A percentile compares a stretch with the other conserved stretches of the same genome.
Conservation (phyloP, 2,113 vertebrate species). For the Telmatochromis sp. region DNA sequence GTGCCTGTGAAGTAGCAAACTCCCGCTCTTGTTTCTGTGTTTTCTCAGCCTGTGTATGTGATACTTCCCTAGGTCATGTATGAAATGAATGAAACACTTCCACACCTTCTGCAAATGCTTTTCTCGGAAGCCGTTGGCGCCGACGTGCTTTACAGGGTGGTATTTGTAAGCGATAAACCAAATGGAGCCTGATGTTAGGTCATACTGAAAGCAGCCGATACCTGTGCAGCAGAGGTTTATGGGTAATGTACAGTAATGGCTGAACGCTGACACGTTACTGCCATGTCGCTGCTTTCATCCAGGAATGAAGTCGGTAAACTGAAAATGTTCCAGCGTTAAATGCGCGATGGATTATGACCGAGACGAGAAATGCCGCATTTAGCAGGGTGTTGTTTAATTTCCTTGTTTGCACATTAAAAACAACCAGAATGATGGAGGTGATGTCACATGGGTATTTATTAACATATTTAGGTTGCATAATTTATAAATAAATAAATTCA, state of each 20-base stretch:
- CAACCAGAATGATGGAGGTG: not conserved
- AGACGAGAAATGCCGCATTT: not conserved
- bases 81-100: not conserved
- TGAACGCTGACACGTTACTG: not conserved
- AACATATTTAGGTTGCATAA: not conserved
- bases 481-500: too few relatives aligned
- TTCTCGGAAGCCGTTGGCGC: not conserved
- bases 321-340: not conserved
- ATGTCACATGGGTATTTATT: not conserved
- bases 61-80: not conserved
- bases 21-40: not conserved
- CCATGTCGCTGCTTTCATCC: not conserved
- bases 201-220: not conserved
- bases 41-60: not conserved
- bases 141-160: not conserved
- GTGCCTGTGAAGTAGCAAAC: not conserved
- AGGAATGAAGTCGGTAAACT: not conserved
- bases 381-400: not conserved
- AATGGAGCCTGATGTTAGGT: not conserved
- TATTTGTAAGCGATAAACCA: not conserved
- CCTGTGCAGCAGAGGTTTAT: not conserved
- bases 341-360: not conserved
- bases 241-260: not conserved
- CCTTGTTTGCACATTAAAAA: not conserved
- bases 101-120: not conserved